Evolutionary conservation across 2,888 invertebrate species (phyloP), one percentile per base, ranked within the genome.

Genomic region (Phengaris arion): DNA sequence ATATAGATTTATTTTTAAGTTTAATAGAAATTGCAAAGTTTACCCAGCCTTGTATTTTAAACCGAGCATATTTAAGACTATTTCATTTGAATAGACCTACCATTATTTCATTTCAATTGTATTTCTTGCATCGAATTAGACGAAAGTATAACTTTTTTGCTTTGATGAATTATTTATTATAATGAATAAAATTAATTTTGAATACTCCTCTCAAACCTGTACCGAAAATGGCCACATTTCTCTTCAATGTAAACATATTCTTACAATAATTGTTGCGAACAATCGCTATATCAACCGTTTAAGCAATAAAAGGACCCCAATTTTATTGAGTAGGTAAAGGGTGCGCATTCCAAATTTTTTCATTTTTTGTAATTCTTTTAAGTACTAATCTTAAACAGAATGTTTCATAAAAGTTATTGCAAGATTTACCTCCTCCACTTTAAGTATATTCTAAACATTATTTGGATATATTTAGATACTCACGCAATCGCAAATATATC

Each of bases 241-340:
- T 12, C 8, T 52, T 52, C 13, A 13, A 12, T 64, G 35, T 64
- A 64, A 64, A 64, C 64, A 13, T 12, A 64, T 6, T 35, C 7
- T 64, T 35, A 35, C 51, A 51, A 10, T n/a, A 55, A 55, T n/a
- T 13, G 13, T 64, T 64, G 64, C 45, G 13, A 45, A 52, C 52
- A 52, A 64, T 64, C 6, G 35, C 45, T 45, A 45, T 45, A 64
- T 35, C 64, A 35, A 64, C 12, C 64, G 45, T 22, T 59, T 15
- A 59, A 45, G 64, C 35, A 12, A 64, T 64, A 64, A 64, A 64
- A 64, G 35, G 64, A 64, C 64, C 64, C 59, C 64, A 10, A 64
- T 64, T 22, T 64, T 12, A 35, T 64, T 35, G 64, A 64, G 10
- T 59, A 22, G 22, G 35, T 64, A 64, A 2, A 35, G 35, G 64